These are phyloP conservation scores for Maniola jurtina DNA, from an alignment of 1,140 invertebrate genomes.

Conservation along the genomic window DNA sequence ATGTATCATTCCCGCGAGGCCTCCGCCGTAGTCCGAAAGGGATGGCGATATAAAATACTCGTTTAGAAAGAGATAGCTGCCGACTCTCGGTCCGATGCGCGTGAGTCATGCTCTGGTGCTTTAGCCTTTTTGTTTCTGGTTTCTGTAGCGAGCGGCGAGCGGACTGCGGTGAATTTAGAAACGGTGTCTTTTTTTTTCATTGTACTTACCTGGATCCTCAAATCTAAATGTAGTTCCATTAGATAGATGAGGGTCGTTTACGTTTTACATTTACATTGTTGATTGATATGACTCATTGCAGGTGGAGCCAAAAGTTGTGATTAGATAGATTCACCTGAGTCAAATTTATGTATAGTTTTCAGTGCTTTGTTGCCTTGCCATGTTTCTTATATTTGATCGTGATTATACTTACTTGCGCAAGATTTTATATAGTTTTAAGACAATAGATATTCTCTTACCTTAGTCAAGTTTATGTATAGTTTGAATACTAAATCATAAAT, in stretches of 20 bases:
- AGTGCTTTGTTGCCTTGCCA: too few species aligned
- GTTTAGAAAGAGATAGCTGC: conserved; percentile 47
- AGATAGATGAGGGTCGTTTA: neutral
- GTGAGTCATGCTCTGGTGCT: conserved; percentile 61
- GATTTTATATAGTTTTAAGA: too few species aligned
- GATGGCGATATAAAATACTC: conserved; percentile 38
- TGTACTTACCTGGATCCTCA: neutral
- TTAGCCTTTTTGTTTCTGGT: conserved; percentile 40
- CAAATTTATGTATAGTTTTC: too few species aligned
- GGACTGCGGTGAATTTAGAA: conserved; percentile 20
- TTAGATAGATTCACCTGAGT: too few species aligned
- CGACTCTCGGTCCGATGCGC: conserved; percentile 46
- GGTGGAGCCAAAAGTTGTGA: neutral
- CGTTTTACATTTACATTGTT: neutral
- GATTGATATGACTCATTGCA: neutral
- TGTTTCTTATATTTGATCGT: too few species aligned
- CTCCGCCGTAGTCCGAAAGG: conserved; percentile 26
- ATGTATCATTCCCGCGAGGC: conserved; percentile 21
- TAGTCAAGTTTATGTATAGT: too few species aligned
- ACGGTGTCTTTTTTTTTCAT: conserved; percentile 8
- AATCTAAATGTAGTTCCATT: neutral
- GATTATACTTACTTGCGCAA: too few species aligned
- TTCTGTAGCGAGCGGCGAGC: conserved; percentile 34
- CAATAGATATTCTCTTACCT: too few species aligned
- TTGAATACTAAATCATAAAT: too few species aligned